A percentile compares a stretch with the other conserved stretches of the same genome.
Evolutionary conservation across 2,797 vertebrate species (phyloP).

Genomic region (Eulemur mongoz): DNA sequence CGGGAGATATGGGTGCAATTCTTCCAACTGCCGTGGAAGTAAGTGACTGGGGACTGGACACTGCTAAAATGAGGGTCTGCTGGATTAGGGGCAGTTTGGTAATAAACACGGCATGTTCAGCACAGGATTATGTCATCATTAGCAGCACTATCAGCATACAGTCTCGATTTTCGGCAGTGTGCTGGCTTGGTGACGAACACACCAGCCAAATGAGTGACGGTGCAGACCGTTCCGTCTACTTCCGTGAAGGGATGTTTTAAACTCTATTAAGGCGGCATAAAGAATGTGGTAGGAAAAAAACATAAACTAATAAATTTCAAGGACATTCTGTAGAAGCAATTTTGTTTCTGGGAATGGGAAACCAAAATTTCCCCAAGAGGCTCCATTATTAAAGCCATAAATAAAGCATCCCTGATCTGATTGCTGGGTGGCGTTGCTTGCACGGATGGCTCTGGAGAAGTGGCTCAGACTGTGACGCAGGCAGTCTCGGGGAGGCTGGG

Average conservation of each 20-base stretch:
- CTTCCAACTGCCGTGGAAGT: not conserved
- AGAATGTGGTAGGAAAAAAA: not conserved
- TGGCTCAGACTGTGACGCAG: not conserved
- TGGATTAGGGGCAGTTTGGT: not conserved
- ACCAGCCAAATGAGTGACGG: not conserved
- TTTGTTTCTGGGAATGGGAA: slow-evolving; percentile 68
- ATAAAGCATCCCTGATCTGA: slow-evolving; percentile 54
- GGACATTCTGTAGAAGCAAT: slow-evolving; percentile 54
- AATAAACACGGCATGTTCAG: not conserved
- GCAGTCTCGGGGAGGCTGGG: not conserved
- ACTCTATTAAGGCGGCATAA: slow-evolving; percentile 50
- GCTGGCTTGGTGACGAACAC: not conserved
- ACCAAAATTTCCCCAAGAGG: slow-evolving; percentile 63
- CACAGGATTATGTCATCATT: not conserved
- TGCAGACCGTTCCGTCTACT: not conserved
- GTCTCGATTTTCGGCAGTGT: not conserved
- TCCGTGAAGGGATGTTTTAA: slow-evolving; percentile 58
- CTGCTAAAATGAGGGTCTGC: not conserved
- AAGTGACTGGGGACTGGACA: not conserved
- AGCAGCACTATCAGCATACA: not conserved
- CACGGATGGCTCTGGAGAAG: not conserved
- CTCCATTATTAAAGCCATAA: slow-evolving; percentile 69
- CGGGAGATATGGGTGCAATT: slow-evolving; percentile 13
- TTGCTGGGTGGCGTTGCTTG: not conserved
- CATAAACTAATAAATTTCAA: slow-evolving; percentile 41